Conservation (phyloP, 2,888 invertebrate genomes). For the Ennomos erosarius region DNA sequence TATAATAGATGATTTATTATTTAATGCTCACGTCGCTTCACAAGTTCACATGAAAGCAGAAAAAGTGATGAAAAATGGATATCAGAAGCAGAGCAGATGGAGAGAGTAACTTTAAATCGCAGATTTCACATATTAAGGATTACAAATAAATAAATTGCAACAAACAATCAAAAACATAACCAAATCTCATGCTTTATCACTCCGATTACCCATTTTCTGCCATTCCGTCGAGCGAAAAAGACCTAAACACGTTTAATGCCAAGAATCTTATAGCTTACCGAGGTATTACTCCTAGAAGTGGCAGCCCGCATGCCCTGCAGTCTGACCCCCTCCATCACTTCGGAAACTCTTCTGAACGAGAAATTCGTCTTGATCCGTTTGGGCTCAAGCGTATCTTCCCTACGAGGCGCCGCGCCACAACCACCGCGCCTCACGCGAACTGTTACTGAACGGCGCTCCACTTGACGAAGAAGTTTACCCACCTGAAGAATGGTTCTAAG, state of each 20-base stretch:
- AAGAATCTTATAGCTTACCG: conserved; percentile 42
- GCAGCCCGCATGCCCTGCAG: conserved; percentile 75
- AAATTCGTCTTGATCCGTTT: conserved; percentile 71
- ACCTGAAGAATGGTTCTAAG: conserved; percentile 52
- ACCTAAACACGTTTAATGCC: too few species aligned
- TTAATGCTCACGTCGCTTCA: too few species aligned
- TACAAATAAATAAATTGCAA: too few species aligned
- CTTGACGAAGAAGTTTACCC: conserved; percentile 71
- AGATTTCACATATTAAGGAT: too few species aligned
- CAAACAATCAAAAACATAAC: too few species aligned
- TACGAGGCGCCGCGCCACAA: conserved; percentile 48
- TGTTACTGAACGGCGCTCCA: conserved; percentile 76
- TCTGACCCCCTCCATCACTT: conserved; percentile 81
- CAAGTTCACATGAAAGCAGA: too few species aligned
- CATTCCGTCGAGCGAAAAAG: too few species aligned
- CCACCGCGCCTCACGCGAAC: conserved; percentile 77
- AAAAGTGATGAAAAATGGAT: too few species aligned
- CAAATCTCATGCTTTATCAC: too few species aligned
- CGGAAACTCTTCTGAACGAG: conserved; percentile 80
- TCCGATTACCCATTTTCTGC: too few species aligned
- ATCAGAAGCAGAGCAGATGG: too few species aligned
- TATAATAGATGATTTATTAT: not conserved
- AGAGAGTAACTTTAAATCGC: too few species aligned
- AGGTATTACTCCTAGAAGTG: conserved; percentile 64
- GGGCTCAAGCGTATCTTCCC: conserved; percentile 50